Evolutionary conservation across 2,888 invertebrate genomes (phyloP).

Genomic region (Trichogramma dendrolimi): DNA sequence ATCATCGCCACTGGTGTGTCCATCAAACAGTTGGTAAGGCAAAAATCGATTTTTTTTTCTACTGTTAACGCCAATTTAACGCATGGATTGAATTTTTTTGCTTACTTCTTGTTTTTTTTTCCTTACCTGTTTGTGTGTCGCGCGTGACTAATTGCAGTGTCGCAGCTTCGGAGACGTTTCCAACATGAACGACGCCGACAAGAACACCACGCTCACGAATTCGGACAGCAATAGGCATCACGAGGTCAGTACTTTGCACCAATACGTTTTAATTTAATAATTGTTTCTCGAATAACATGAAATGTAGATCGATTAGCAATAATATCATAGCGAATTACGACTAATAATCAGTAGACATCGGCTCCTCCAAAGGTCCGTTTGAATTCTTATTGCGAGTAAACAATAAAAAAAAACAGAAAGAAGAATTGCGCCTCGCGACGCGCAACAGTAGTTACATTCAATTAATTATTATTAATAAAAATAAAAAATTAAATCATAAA

Average conservation of each 20-base stretch:
- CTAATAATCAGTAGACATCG: too few relatives aligned
- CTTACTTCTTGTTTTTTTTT: slow-evolving; percentile 15
- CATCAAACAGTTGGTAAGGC: slow-evolving; percentile 55
- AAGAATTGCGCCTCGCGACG: background rate
- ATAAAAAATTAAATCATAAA: slow-evolving; percentile 1
- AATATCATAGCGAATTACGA: too few relatives aligned
- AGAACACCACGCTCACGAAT: slow-evolving; percentile 38
- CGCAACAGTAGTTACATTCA: background rate
- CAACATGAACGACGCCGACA: slow-evolving; percentile 54
- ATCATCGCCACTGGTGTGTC: slow-evolving; percentile 54
- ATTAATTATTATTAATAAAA: background rate
- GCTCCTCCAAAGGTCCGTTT: too few relatives aligned
- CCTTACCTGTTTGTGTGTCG: slow-evolving; percentile 33
- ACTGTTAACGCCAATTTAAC: slow-evolving; percentile 5
- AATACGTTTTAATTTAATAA: background rate
- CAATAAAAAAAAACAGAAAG: too few relatives aligned
- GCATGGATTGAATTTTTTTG: slow-evolving; percentile 19
- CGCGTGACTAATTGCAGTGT: slow-evolving; percentile 53
- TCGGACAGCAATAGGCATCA: slow-evolving; percentile 41
- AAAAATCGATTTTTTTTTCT: background rate
- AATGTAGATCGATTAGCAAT: too few relatives aligned
- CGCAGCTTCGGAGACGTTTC: slow-evolving; percentile 63
- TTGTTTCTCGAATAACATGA: too few relatives aligned
- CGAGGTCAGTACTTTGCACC: slow-evolving; percentile 41
- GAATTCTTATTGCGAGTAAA: too few relatives aligned